These are phyloP conservation scores for Pseudonaja textilis DNA, from an alignment of 2,113 vertebrate species.

Conservation along the genomic window DNA sequence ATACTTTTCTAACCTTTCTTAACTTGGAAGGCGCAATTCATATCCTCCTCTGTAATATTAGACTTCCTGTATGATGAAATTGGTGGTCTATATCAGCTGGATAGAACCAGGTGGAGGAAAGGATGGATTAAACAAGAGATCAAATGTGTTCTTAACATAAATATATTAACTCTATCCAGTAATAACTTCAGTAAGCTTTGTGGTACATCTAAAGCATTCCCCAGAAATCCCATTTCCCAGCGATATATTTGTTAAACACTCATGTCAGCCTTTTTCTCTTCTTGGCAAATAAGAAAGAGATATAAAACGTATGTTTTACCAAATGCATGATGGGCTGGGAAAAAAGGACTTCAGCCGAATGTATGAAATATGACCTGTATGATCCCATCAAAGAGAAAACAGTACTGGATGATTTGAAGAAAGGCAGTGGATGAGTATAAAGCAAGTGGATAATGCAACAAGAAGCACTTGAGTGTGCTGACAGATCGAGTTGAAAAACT, in stretches of 20 bases:
- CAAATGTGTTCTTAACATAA: not conserved
- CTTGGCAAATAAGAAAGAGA: constrained; percentile 32
- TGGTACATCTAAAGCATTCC: not conserved
- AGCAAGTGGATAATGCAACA: constrained; percentile 19
- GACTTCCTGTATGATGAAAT: not conserved
- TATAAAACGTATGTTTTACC: constrained; percentile 27
- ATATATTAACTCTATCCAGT: not conserved
- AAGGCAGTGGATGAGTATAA: constrained; percentile 21
- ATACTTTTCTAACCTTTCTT: not conserved
- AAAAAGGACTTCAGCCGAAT: constrained; percentile 20
- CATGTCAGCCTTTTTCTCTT: constrained; percentile 28
- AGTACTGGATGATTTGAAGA: constrained; percentile 29
- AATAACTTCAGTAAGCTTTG: not conserved
- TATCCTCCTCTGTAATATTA: not conserved
- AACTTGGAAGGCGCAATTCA: not conserved
- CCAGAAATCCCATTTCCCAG: not conserved
- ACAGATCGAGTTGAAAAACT: constrained; percentile 16
- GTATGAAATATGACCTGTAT: constrained; percentile 35
- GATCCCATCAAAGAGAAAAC: constrained; percentile 31
- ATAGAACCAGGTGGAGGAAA: not conserved
- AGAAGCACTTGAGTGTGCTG: constrained; percentile 26
- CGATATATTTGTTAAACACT: constrained; percentile 30
- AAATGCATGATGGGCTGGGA: constrained; percentile 2
- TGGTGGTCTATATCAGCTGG: not conserved
- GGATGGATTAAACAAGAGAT: not conserved